Evolutionary conservation across 1,140 invertebrate species (phyloP).

Genomic region (Ditylenchus dipsaci): DNA sequence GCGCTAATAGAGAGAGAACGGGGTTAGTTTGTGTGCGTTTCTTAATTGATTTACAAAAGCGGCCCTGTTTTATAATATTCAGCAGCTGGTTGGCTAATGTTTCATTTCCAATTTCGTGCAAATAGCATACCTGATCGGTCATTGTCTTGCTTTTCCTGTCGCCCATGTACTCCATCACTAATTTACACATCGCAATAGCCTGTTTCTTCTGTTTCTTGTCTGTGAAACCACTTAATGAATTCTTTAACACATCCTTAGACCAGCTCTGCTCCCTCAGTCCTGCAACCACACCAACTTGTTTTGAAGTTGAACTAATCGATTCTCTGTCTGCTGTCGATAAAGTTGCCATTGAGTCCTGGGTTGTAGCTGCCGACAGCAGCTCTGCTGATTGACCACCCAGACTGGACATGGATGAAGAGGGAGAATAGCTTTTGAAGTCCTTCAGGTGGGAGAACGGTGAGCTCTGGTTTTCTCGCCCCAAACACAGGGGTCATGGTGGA

Average conservation of each 20-base stretch:
- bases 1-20: no score
- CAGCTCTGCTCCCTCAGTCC: slow-evolving; percentile 10
- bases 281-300: not conserved
- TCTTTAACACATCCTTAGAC: slow-evolving; percentile 73
- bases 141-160: slow-evolving; percentile 78
- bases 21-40: no score
- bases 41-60: no score
- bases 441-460: not conserved
- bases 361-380: not conserved
- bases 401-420: slow-evolving; percentile 8
- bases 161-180: slow-evolving; percentile 94
- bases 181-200: slow-evolving; percentile 82
- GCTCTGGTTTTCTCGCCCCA: no score
- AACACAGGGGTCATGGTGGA: no score
- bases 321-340: not conserved
- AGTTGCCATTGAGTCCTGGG: not conserved
- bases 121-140: slow-evolving; percentile 16
- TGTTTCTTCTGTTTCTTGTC: slow-evolving; percentile 87
- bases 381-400: slow-evolving; percentile 3
- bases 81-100: no score
- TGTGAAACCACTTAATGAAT: slow-evolving; percentile 81
- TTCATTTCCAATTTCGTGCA: no score
- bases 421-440: not conserved
- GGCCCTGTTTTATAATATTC: no score
- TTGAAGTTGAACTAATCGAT: slow-evolving; percentile 2